Evolutionary conservation across 1,140 invertebrate genomes (phyloP), one percentile per base, ranked within the genome.

Genomic region (Ditylenchus dipsaci): DNA sequence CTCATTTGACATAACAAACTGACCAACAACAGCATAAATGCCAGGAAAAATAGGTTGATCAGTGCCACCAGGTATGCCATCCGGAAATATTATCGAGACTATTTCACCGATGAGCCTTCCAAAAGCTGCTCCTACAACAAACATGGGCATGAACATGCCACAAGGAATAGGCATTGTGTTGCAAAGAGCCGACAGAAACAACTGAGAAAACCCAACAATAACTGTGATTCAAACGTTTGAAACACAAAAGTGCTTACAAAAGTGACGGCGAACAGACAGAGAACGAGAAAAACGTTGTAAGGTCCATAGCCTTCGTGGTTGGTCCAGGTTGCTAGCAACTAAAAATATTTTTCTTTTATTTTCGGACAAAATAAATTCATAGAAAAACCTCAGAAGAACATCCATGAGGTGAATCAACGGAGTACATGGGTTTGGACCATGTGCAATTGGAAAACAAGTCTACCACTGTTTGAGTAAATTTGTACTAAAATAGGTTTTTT

Each of bases 161-260:
- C 96, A 91, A 1, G 93, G 93, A 21, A 96, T 91, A 0, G 94
- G 93, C 59, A 97, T 88, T 0, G 95, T 97, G 53, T 92, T 95
- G 59, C 92, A 91, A 67, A 97, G 87, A 72, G 96, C 92, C 15
- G 91, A 91, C 75, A 94, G 90, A 74, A 93, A 86, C 84, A 95
- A 96, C 92, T 97, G 86, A 68, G 73, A 80, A 26, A 5, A 33
- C 3, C 1, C n/a, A n/a, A 57, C 42, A 43, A 30, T n/a, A n/a
- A 8, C 43, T 67, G 13, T 30, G 21, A 42, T 33, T 11, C 38
- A 66, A 1, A 11, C 30, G 27, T 38, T 33, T 66, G 26, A 67
- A 59, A 59, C 23, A n/a, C 11, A 59, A 59, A 59, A 63, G 29
- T 15, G n/a, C n/a, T 47, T 63, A 77, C 74, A 65, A 81, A 78